A percentile compares a stretch with the other conserved stretches of the same genome.
Conservation (phyloP, 2,797 vertebrate species). For the Artibeus lituratus region DNA sequence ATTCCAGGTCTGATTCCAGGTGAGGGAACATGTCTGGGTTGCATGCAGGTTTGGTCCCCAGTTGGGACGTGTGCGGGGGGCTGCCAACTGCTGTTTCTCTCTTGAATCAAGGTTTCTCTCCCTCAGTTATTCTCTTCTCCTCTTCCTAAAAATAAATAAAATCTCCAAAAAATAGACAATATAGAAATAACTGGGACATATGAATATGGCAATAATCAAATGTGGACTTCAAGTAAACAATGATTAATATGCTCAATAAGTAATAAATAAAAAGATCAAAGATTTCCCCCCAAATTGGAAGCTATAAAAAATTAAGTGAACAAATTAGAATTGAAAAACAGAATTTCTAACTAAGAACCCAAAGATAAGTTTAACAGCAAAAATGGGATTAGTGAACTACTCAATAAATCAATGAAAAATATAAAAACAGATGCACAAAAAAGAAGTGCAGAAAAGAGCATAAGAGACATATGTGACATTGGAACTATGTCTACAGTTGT, state of each 20-base stretch:
- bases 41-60: no score
- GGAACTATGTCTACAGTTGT: not conserved
- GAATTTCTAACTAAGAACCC: not conserved
- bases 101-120: no score
- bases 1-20: no score
- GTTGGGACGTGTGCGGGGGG: no score
- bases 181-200: not conserved
- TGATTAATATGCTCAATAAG: not conserved
- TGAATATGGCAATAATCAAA: not conserved
- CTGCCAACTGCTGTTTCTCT: no score
- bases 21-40: no score
- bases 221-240: not conserved
- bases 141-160: no score
- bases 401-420: not conserved
- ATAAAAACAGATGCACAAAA: not conserved
- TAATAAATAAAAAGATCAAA: not conserved
- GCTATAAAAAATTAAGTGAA: not conserved
- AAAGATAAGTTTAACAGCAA: not conserved
- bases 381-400: not conserved
- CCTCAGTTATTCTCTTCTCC: no score
- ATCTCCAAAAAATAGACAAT: not conserved
- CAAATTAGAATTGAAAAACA: not conserved
- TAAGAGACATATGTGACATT: not conserved
- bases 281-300: not conserved
- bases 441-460: not conserved